These are phyloP conservation scores for Oryzias woworae DNA, from an alignment of 2,113 vertebrate genomes.

Conservation along the genomic window DNA sequence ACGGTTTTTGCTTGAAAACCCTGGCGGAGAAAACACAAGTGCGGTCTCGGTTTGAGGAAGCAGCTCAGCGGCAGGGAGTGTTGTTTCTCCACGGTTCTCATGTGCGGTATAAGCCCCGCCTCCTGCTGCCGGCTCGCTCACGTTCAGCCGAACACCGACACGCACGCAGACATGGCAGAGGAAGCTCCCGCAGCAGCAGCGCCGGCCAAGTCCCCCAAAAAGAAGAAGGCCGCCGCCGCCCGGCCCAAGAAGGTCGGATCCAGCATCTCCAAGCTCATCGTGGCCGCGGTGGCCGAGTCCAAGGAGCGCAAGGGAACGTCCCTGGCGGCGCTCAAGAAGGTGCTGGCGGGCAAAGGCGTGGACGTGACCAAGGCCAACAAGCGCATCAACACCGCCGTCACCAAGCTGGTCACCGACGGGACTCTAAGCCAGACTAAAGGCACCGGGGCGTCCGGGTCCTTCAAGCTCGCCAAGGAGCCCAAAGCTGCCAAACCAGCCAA, in stretches of 20 bases:
- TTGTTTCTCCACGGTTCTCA: constrained; percentile 23
- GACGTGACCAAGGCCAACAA: constrained; percentile 28
- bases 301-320: constrained; percentile 29
- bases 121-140: background rate
- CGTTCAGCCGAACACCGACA: background rate
- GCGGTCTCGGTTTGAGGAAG: background rate
- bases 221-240: constrained; percentile 16
- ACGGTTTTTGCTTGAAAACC: background rate
- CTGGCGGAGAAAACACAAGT: constrained; percentile 24
- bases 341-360: background rate
- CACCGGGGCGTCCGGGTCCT: constrained; percentile 32
- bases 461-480: constrained; percentile 32
- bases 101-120: constrained; percentile 12
- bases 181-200: constrained; percentile 21
- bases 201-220: constrained; percentile 31
- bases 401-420: background rate
- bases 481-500: constrained; percentile 1
- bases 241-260: constrained; percentile 3
- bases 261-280: constrained; percentile 10
- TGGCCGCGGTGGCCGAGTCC: background rate
- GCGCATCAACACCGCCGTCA: constrained; percentile 25
- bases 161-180: constrained; percentile 7
- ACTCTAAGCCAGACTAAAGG: constrained; percentile 24
- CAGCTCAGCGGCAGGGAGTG: background rate
- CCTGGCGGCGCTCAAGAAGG: constrained; percentile 24